phyloP scores from a whole-genome alignment of 2,888 invertebrate genomes.

The Troilus luridus region DNA sequence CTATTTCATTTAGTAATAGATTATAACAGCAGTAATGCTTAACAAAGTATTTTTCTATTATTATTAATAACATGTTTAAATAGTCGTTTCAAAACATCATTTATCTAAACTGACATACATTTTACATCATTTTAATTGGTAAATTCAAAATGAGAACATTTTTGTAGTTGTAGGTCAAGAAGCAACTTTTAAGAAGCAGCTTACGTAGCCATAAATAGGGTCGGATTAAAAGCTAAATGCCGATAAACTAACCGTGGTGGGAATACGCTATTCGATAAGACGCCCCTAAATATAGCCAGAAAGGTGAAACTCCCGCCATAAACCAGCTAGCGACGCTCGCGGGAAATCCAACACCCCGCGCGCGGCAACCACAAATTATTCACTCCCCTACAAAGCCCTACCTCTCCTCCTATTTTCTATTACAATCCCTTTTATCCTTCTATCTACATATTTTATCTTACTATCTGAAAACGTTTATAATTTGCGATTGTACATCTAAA shows the following conservation, averaged over 20 bases:
- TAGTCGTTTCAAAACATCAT: too few relatives aligned
- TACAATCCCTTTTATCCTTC: background rate
- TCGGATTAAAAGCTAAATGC: slow-evolving; percentile 29
- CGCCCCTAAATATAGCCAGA: background rate
- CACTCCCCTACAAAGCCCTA: background rate
- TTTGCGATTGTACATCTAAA: too few relatives aligned
- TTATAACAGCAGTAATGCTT: too few relatives aligned
- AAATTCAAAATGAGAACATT: background rate
- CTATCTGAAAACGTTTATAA: background rate
- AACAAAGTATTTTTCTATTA: too few relatives aligned
- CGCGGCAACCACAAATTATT: slow-evolving; percentile 39
- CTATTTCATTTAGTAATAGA: too few relatives aligned
- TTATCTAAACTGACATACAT: too few relatives aligned
- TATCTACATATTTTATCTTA: background rate
- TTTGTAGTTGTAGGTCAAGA: background rate
- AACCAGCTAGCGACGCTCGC: slow-evolving; percentile 19
- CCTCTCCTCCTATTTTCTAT: background rate
- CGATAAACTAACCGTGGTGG: background rate
- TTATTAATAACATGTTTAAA: too few relatives aligned
- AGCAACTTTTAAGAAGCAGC: background rate
- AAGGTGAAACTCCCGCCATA: background rate
- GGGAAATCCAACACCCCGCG: slow-evolving; percentile 46
- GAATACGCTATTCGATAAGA: background rate
- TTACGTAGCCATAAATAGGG: background rate
- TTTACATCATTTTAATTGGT: too few relatives aligned